These are phyloP conservation scores for Tychaedon coryphoeus DNA, from an alignment of 2,113 vertebrate species.

Conservation along the genomic window DNA sequence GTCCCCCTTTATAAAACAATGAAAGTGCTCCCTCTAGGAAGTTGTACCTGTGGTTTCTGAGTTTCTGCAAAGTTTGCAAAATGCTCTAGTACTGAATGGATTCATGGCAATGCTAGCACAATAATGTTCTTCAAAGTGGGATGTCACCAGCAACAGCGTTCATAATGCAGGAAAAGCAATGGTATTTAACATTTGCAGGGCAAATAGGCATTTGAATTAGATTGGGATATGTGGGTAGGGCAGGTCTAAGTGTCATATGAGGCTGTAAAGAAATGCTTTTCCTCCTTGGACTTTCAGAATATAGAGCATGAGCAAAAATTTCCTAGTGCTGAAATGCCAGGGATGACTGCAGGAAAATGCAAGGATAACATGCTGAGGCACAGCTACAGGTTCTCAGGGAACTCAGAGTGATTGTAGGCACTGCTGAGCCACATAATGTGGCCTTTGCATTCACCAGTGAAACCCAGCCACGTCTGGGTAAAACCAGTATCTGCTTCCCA, in stretches of 20 bases:
- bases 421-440: background rate
- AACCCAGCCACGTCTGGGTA: background rate
- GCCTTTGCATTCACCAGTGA: background rate
- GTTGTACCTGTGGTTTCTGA: background rate
- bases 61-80: background rate
- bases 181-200: background rate
- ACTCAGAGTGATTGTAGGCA: background rate
- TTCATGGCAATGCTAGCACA: background rate
- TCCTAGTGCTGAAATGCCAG: background rate
- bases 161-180: background rate
- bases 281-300: background rate
- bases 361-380: background rate
- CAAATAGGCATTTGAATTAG: background rate
- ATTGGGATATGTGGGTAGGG: background rate
- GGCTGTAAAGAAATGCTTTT: background rate
- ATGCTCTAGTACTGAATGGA: background rate
- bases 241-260: background rate
- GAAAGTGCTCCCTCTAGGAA: background rate
- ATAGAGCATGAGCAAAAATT: background rate
- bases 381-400: background rate
- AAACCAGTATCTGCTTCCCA: background rate
- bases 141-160: background rate
- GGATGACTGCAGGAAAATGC: background rate
- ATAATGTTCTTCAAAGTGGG: background rate
- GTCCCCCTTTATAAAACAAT: background rate